Conservation (phyloP, 2,797 vertebrate genomes). For the Peromyscus nudipes region DNA sequence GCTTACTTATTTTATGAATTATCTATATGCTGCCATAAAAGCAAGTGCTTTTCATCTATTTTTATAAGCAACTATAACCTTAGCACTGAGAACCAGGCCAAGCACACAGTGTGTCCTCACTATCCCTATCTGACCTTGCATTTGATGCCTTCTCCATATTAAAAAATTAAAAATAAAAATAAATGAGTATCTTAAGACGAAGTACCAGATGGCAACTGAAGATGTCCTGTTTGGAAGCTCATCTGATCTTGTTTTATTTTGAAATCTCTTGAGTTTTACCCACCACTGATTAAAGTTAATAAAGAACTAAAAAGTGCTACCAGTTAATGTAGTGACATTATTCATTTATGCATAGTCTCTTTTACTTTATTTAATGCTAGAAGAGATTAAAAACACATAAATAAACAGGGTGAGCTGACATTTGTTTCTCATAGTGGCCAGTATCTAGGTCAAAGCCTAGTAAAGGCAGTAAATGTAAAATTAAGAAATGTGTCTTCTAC, state of each 20-base stretch:
- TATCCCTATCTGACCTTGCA: neutral
- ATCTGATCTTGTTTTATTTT: neutral
- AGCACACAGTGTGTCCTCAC: neutral
- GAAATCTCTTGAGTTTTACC: conserved; percentile 36
- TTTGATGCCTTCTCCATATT: neutral
- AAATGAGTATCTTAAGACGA: neutral
- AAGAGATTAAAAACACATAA: conserved; percentile 38
- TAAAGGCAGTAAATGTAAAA: neutral
- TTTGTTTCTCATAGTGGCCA: neutral
- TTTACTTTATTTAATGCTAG: conserved; percentile 60
- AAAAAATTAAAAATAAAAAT: neutral
- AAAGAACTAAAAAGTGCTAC: conserved; percentile 48
- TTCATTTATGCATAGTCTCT: conserved; percentile 14
- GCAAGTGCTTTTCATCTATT: neutral
- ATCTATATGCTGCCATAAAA: neutral
- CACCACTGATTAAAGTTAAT: conserved; percentile 61
- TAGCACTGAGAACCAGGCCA: neutral
- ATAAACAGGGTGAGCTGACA: neutral
- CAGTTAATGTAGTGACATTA: conserved; percentile 16
- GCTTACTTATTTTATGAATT: neutral
- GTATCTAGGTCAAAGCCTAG: neutral
- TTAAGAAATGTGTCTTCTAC: neutral
- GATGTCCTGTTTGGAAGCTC: neutral
- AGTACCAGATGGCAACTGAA: neutral
- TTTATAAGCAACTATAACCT: neutral